A percentile compares a stretch with the other conserved stretches of the same genome.
Evolutionary conservation across 2,888 invertebrate species (phyloP).

Genomic region (Ptilodon capucinus): DNA sequence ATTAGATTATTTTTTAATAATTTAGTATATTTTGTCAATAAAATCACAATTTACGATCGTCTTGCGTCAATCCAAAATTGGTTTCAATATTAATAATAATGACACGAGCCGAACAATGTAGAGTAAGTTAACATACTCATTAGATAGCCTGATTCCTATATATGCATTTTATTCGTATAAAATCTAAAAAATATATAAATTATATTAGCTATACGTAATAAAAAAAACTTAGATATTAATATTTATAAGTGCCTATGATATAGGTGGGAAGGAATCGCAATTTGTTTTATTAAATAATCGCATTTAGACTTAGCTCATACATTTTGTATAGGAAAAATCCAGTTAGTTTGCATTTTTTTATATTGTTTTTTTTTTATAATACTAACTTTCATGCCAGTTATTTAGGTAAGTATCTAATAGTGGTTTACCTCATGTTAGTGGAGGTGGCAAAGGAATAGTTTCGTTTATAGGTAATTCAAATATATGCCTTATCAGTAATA

Average conservation of each 20-base stretch:
- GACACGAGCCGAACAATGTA: not conserved
- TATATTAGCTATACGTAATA: constrained; percentile 17
- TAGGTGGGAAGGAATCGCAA: constrained; percentile 33
- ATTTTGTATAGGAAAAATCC: constrained; percentile 22
- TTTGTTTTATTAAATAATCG: constrained; percentile 26
- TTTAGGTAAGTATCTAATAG: constrained; percentile 19
- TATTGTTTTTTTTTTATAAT: constrained; percentile 15
- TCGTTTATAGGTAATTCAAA: constrained; percentile 2
- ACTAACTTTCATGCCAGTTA: constrained; percentile 25
- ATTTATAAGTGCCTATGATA: constrained; percentile 21
- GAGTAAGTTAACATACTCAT: constrained; percentile 7
- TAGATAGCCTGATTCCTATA: constrained; percentile 45
- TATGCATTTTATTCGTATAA: constrained; percentile 59
- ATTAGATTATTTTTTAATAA: too few relatives aligned
- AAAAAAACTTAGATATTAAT: constrained; percentile 22
- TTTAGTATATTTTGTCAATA: too few relatives aligned
- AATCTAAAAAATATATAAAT: constrained; percentile 42
- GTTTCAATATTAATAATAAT: too few relatives aligned
- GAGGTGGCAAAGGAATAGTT: constrained; percentile 21
- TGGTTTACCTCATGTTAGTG: constrained; percentile 14
- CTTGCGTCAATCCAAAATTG: too few relatives aligned
- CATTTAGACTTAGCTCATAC: constrained; percentile 34
- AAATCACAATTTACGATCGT: too few relatives aligned
- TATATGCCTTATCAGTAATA: too few relatives aligned
- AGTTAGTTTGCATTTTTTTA: constrained; percentile 22